Percentiles rank a stretch among this genome's conserved stretches.
Conservation (phyloP, 2,888 invertebrate species). For the Autographa gamma region DNA sequence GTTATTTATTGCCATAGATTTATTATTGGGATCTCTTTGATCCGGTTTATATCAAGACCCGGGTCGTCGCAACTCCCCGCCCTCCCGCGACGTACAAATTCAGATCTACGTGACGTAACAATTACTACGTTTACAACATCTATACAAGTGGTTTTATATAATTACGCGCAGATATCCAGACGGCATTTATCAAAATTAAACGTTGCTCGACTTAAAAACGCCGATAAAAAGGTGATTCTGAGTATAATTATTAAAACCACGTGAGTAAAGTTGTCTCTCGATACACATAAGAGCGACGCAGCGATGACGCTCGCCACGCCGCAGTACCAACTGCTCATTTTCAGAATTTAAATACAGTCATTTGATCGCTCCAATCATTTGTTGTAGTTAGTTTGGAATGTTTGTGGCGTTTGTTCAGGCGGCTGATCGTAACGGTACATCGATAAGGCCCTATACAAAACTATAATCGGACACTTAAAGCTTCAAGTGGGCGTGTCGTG, state of each 20-base stretch:
- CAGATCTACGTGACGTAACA: slow-evolving; percentile 71
- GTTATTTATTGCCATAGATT: slow-evolving; percentile 57
- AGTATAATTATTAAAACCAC: slow-evolving; percentile 39
- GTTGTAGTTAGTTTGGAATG: slow-evolving; percentile 78
- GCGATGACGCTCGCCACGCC: slow-evolving; percentile 31
- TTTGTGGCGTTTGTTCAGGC: slow-evolving; percentile 77
- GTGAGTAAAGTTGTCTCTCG: slow-evolving; percentile 38
- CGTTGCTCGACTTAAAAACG: slow-evolving; percentile 17
- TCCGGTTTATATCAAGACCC: slow-evolving; percentile 43
- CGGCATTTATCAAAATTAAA: slow-evolving; percentile 16
- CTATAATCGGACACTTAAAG: slow-evolving; percentile 66
- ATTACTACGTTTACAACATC: slow-evolving; percentile 48
- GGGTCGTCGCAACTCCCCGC: slow-evolving; percentile 31
- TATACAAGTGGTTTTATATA: slow-evolving; percentile 39
- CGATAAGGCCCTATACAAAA: slow-evolving; percentile 60
- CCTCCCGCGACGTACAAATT: slow-evolving; percentile 64
- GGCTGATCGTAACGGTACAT: slow-evolving; percentile 66
- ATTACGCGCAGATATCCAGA: slow-evolving; percentile 21
- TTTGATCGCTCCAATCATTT: slow-evolving; percentile 58
- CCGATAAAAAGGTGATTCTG: slow-evolving; percentile 10
- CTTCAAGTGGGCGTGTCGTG: slow-evolving; percentile 52
- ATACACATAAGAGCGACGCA: slow-evolving; percentile 37
- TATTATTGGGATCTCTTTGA: slow-evolving; percentile 51
- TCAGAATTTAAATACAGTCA: slow-evolving; percentile 52
- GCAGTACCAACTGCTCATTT: slow-evolving; percentile 41